Evolutionary conservation across 2,888 invertebrate species (phyloP).

Genomic region (Synergus gifuensis): DNA sequence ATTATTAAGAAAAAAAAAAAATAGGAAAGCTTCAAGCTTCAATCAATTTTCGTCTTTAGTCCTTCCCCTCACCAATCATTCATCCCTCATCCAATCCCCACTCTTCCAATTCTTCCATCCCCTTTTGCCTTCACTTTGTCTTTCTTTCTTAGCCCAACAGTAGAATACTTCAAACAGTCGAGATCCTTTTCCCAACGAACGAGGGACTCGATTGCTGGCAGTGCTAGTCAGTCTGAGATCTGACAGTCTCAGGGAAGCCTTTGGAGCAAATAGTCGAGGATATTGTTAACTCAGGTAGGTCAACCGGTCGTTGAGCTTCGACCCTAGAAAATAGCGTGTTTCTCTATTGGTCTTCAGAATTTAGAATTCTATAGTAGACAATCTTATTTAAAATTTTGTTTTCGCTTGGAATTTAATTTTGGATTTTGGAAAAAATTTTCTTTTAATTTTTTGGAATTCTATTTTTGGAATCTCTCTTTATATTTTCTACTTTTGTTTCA

Average conservation of each 20-base stretch:
- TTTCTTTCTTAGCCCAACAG: background rate
- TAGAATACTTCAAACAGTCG: background rate
- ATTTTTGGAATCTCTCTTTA: too few species aligned
- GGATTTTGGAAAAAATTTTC: background rate
- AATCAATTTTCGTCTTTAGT: slow-evolving; percentile 6
- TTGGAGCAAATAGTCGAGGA: background rate
- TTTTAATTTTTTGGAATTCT: background rate
- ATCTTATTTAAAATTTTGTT: background rate
- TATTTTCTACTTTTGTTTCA: too few species aligned
- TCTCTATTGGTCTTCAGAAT: background rate
- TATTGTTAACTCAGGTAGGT: slow-evolving; percentile 15
- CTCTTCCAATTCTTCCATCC: background rate
- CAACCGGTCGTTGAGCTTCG: slow-evolving; percentile 24
- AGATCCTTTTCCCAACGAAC: slow-evolving; percentile 19
- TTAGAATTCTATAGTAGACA: background rate
- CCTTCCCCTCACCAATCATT: background rate
- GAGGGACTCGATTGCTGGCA: background rate
- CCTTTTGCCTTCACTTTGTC: slow-evolving; percentile 24
- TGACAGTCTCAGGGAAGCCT: background rate
- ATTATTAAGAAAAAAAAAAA: background rate
- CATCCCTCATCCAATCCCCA: background rate
- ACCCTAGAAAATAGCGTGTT: background rate
- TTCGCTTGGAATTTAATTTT: background rate
- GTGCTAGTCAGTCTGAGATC: background rate
- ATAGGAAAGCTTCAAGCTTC: background rate